Percentiles rank a stretch among this genome's conserved stretches.
Evolutionary conservation across 2,797 vertebrate species (phyloP).

Genomic region (Holocentrus rufus): DNA sequence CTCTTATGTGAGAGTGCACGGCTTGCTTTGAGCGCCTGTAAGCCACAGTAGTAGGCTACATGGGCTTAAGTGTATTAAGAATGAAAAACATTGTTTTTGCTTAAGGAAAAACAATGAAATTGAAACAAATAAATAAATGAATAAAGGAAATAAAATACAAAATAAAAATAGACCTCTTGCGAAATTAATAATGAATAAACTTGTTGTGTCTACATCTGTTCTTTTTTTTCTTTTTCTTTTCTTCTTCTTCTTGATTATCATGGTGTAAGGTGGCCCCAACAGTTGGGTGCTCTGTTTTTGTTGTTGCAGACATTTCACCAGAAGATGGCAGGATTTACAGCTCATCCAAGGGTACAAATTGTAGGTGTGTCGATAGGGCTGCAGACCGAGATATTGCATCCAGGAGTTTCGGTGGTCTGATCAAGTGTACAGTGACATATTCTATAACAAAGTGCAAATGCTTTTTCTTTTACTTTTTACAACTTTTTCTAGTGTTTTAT

Average conservation of each 20-base stretch:
- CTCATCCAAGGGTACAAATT: background rate
- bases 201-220: background rate
- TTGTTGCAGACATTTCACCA: constrained; percentile 46
- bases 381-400: background rate
- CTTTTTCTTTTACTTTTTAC: too few species aligned
- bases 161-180: background rate
- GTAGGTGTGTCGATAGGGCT: background rate
- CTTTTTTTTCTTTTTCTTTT: background rate
- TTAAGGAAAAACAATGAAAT: background rate
- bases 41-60: background rate
- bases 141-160: too few species aligned
- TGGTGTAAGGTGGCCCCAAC: background rate
- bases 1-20: constrained; percentile 53
- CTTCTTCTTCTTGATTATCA: background rate
- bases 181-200: background rate
- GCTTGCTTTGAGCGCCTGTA: constrained; percentile 36
- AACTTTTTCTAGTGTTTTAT: too few species aligned
- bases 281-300: constrained; percentile 36
- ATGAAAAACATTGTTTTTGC: background rate
- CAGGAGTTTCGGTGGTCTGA: background rate
- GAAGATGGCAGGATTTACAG: constrained; percentile 55
- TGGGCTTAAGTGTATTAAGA: background rate
- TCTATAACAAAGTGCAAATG: too few species aligned
- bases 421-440: too few species aligned
- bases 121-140: background rate